These are phyloP conservation scores for Drosophila falleni DNA, from an alignment of 2,888 invertebrate genomes.

Conservation along the genomic window DNA sequence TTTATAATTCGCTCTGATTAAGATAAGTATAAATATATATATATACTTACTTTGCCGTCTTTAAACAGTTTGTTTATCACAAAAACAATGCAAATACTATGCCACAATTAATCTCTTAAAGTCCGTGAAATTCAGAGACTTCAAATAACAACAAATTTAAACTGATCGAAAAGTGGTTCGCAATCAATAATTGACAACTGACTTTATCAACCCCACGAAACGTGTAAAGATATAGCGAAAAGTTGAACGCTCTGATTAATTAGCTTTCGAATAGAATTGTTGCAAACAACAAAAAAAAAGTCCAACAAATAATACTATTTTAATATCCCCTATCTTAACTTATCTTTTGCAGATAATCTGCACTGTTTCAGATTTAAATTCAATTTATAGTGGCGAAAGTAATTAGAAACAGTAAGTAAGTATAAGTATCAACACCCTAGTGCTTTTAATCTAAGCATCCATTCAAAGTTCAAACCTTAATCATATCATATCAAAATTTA, in stretches of 20 bases:
- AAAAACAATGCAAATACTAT: neutral
- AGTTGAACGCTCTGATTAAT: conserved; percentile 6
- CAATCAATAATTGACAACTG: conserved; percentile 38
- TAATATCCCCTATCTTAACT: conserved; percentile 1
- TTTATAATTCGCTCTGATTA: conserved; percentile 20
- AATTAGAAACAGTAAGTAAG: neutral
- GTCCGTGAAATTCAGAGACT: conserved; percentile 9
- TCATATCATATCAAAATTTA: too few relatives aligned
- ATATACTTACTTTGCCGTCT: neutral
- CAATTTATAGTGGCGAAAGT: neutral
- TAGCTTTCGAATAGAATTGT: neutral
- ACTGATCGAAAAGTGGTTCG: conserved; percentile 8
- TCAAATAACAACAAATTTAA: conserved; percentile 24
- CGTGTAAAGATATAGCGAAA: conserved; percentile 6
- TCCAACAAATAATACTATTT: neutral
- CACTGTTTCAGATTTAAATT: neutral
- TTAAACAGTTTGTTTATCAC: conserved; percentile 24
- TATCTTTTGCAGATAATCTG: conserved; percentile 5
- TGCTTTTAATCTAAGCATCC: too few relatives aligned
- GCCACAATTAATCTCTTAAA: conserved; percentile 35
- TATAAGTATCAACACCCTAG: neutral
- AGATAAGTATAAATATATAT: neutral
- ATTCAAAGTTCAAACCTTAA: too few relatives aligned
- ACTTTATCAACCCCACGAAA: conserved; percentile 26
- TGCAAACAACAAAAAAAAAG: neutral